Percentiles rank a stretch among this genome's conserved stretches.
phyloP scores from a whole-genome alignment of 2,113 vertebrate species.

The Phalacrocorax aristotelis region DNA sequence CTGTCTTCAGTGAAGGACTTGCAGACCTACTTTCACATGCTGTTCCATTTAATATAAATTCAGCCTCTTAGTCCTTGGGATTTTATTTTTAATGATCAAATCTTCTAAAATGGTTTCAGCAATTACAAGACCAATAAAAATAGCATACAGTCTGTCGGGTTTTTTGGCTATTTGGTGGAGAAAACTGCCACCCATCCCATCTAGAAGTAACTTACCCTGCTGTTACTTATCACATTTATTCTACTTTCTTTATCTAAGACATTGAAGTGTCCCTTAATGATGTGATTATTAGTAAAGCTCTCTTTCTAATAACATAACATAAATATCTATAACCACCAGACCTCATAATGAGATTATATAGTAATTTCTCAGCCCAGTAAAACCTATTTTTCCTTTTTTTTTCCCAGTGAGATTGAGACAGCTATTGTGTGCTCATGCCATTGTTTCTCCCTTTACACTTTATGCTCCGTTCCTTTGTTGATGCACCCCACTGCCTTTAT shows the following conservation, averaged over 20 bases:
- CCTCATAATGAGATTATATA: neutral
- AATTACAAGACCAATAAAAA: neutral
- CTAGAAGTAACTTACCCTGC: neutral
- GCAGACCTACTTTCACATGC: neutral
- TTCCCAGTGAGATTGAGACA: neutral
- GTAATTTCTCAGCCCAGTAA: neutral
- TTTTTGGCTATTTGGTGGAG: neutral
- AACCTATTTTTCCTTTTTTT: neutral
- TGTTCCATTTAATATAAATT: neutral
- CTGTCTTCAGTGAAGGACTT: neutral
- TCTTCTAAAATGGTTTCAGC: neutral
- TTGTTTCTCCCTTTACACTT: neutral
- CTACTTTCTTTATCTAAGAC: neutral
- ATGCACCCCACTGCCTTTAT: neutral
- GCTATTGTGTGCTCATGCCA: neutral
- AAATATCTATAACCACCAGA: neutral
- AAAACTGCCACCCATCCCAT: neutral
- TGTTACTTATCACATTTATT: neutral
- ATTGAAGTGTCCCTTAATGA: neutral
- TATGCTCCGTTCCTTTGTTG: neutral
- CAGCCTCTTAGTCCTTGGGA: neutral
- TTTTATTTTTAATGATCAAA: slow-evolving; percentile 24
- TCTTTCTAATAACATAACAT: neutral
- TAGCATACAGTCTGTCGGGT: neutral
- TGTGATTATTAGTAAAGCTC: neutral